These are phyloP conservation scores for Apodemia zela DNA, from an alignment of 2,888 invertebrate genomes.

Conservation along the genomic window DNA sequence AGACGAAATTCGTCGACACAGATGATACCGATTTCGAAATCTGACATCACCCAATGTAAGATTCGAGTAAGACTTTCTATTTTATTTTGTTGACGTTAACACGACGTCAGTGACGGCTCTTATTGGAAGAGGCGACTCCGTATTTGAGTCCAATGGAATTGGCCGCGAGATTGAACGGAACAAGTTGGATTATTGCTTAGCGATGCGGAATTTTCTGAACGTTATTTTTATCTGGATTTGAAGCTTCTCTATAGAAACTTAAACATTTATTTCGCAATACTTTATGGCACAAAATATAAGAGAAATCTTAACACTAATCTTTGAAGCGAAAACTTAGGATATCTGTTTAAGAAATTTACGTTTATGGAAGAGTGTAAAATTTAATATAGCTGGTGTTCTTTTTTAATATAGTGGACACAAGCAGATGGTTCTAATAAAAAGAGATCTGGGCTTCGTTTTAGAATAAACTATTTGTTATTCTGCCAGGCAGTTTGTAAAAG, in stretches of 20 bases:
- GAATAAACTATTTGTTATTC: no score
- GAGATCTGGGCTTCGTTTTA: no score
- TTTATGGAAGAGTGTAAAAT: no score
- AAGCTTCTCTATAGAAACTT: neutral
- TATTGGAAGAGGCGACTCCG: conserved; percentile 56
- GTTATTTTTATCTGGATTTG: conserved; percentile 11
- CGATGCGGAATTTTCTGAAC: conserved; percentile 1
- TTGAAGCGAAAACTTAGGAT: no score
- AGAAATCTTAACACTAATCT: no score
- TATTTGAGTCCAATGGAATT: conserved; percentile 41
- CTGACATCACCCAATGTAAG: conserved; percentile 38
- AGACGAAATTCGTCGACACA: conserved; percentile 17
- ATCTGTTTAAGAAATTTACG: no score
- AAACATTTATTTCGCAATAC: neutral
- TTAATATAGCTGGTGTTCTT: no score
- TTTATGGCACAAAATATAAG: neutral
- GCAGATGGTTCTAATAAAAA: no score
- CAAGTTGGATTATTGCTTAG: conserved; percentile 30
- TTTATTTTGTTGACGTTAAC: conserved; percentile 74
- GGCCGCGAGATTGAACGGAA: conserved; percentile 42
- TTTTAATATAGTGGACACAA: no score
- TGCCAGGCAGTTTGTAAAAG: no score
- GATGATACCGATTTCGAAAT: conserved; percentile 23
- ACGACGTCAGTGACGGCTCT: conserved; percentile 73
- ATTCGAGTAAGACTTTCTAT: conserved; percentile 50